Evolutionary conservation across 2,797 vertebrate species (phyloP).

Genomic region (Psittacula derbiana): DNA sequence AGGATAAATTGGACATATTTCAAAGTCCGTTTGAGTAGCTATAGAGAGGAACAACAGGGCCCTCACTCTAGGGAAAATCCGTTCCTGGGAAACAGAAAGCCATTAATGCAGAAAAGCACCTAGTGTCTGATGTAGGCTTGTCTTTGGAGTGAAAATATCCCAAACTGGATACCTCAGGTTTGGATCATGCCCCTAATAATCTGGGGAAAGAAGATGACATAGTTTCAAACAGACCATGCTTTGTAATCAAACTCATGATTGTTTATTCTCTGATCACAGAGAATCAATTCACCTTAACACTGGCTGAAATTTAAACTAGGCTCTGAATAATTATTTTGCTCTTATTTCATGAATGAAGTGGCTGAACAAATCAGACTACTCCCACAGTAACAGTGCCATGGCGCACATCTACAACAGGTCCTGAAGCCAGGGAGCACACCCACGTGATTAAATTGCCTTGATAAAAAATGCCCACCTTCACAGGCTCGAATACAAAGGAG

Average conservation of each 20-base stretch:
- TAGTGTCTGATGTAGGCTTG: not conserved
- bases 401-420: not conserved
- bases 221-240: not conserved
- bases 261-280: not conserved
- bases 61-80: constrained; percentile 1
- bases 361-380: not conserved
- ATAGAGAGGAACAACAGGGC: constrained; percentile 30
- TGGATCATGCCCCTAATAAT: not conserved
- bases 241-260: not conserved
- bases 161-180: not conserved
- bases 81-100: not conserved
- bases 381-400: rapidly evolving
- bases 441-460: not conserved
- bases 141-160: not conserved
- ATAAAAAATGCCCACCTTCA: constrained; percentile 23
- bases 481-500: not conserved
- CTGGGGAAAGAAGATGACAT: not conserved
- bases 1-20: constrained; percentile 53
- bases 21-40: constrained; percentile 31
- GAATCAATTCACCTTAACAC: not conserved
- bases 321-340: not conserved
- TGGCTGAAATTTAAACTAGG: not conserved
- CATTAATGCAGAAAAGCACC: not conserved
- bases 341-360: not conserved
- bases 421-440: not conserved